phyloP scores from a whole-genome alignment of 1,140 invertebrate genomes.

The Drosophila santomea region DNA sequence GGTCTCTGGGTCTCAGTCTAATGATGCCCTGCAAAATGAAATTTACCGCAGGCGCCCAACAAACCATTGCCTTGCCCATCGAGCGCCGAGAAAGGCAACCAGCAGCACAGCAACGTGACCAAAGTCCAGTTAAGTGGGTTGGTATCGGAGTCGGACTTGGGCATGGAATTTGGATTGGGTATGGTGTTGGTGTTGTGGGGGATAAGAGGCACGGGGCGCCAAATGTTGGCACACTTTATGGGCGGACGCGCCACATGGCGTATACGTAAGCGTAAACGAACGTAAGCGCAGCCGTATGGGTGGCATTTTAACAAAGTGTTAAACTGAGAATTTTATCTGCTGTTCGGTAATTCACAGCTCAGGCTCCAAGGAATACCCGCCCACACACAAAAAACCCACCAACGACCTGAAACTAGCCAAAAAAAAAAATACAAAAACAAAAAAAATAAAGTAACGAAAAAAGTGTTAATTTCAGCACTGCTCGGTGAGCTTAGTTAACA shows the following conservation, averaged over 20 bases:
- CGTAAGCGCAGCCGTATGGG: constrained; percentile 50
- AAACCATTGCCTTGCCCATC: constrained; percentile 2
- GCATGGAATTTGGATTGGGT: constrained; percentile 1
- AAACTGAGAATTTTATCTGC: constrained; percentile 83
- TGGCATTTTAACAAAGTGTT: constrained; percentile 82
- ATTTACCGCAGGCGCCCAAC: constrained; percentile 56
- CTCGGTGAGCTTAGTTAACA: constrained; percentile 73
- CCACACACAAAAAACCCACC: constrained; percentile 29
- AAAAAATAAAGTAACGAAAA: constrained; percentile 36
- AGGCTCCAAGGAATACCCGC: constrained; percentile 70
- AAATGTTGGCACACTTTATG: constrained; percentile 76
- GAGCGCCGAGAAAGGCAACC: constrained; percentile 20
- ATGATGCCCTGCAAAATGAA: constrained; percentile 68
- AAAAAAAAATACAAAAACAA: constrained; percentile 42
- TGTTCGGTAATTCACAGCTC: constrained; percentile 73
- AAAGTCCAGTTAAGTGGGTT: constrained; percentile 47
- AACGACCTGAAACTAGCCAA: constrained; percentile 39
- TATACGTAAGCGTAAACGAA: constrained; percentile 49
- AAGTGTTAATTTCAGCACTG: constrained; percentile 75
- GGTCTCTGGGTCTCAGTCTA: constrained; percentile 57
- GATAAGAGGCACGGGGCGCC: constrained; percentile 8
- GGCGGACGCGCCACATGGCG: constrained; percentile 60
- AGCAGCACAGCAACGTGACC: constrained; percentile 43
- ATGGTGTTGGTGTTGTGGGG: not conserved
- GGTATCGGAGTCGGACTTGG: not conserved